phyloP scores from a whole-genome alignment of 2,797 vertebrate genomes.

The Orestias chungarensis region DNA sequence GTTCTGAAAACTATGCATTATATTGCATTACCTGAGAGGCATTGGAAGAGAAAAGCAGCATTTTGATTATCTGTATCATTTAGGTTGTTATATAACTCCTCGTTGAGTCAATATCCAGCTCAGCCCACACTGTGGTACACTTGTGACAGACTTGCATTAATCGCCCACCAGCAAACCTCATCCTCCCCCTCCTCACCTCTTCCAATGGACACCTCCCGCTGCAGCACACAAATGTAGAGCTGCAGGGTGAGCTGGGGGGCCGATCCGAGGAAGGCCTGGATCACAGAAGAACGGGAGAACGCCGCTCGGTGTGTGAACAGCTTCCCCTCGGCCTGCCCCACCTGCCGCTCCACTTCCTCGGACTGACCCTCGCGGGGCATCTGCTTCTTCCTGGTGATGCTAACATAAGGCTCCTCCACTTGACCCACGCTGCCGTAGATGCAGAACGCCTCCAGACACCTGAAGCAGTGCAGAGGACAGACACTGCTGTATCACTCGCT shows the following conservation, averaged over 20 bases:
- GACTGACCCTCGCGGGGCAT: conserved; percentile 87
- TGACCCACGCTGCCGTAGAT: conserved; percentile 89
- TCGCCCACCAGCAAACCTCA: neutral
- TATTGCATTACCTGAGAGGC: conserved; percentile 27
- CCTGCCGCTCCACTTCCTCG: conserved; percentile 93
- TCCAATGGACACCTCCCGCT: conserved; percentile 83
- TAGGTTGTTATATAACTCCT: conserved; percentile 56
- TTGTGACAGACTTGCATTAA: conserved; percentile 5
- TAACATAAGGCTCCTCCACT: conserved; percentile 96
- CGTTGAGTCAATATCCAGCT: conserved; percentile 60
- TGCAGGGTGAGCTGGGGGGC: conserved; percentile 97
- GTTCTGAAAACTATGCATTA: conserved; percentile 36
- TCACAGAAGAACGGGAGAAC: conserved; percentile 92
- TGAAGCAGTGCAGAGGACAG: conserved; percentile 64
- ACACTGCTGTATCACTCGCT: conserved; percentile 1
- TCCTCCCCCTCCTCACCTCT: conserved; percentile 80
- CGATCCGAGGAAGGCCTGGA: conserved; percentile 97
- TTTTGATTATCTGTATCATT: conserved; percentile 30
- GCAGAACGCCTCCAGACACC: conserved; percentile 94
- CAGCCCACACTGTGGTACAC: conserved; percentile 51
- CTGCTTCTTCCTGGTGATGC: conserved; percentile 95
- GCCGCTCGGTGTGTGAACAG: conserved; percentile 92
- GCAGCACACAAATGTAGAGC: conserved; percentile 93
- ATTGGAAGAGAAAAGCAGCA: conserved; percentile 31
- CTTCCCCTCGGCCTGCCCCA: conserved; percentile 96